phyloP scores from a whole-genome alignment of 2,888 invertebrate species.

The Onchidella celtica region DNA sequence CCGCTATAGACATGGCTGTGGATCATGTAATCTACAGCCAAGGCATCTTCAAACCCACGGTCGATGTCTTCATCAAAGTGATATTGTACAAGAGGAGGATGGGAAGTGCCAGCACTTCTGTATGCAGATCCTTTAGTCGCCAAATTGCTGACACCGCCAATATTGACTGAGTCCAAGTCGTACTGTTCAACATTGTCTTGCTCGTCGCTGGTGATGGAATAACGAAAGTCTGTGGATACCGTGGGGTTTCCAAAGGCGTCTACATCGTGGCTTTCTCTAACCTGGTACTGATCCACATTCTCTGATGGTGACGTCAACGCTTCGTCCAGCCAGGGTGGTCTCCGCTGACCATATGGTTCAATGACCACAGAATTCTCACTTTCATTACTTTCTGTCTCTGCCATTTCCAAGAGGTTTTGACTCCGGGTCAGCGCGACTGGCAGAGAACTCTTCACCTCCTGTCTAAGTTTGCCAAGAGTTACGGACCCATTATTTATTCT shows the following conservation, averaged over 20 bases:
- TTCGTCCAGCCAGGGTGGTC: constrained; percentile 61
- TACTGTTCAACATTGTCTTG: not conserved
- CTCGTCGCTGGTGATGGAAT: not conserved
- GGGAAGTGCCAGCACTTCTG: not conserved
- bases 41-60: constrained; percentile 67
- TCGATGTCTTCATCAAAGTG: constrained; percentile 68
- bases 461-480: too few relatives aligned
- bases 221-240: not conserved
- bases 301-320: constrained; percentile 14
- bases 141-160: not conserved
- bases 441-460: too few relatives aligned
- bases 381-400: constrained; percentile 45
- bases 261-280: not conserved
- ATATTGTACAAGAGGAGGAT: constrained; percentile 53
- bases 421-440: too few relatives aligned
- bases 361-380: constrained; percentile 59
- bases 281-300: not conserved
- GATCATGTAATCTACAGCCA: constrained; percentile 58
- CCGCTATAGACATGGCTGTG: constrained; percentile 55
- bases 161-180: constrained; percentile 9
- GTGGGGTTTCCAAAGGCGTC: not conserved
- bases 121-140: not conserved
- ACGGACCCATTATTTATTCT: too few relatives aligned
- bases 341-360: constrained; percentile 59
- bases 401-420: too few relatives aligned